Percentiles rank a stretch among this genome's conserved stretches.
phyloP scores from a whole-genome alignment of 2,888 invertebrate genomes.

The Arenicola marina region DNA sequence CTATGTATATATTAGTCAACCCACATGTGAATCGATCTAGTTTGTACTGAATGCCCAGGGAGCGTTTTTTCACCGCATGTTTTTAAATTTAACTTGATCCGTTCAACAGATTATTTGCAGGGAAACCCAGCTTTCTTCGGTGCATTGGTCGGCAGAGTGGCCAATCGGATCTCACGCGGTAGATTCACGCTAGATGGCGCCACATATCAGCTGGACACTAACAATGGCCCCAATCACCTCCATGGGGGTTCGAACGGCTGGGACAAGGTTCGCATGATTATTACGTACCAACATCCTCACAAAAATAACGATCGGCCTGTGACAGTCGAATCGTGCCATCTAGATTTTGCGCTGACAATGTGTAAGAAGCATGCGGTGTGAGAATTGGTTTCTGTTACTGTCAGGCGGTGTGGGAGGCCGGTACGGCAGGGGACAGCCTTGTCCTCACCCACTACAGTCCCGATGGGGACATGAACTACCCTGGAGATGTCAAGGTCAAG shows the following conservation, averaged over 20 bases:
- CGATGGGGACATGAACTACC: constrained; percentile 83
- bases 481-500: constrained; percentile 77
- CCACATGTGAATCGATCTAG: too few relatives aligned
- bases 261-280: constrained; percentile 6
- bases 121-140: constrained; percentile 87
- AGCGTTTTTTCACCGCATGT: too few relatives aligned
- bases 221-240: constrained; percentile 73
- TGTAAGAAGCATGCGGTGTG: too few relatives aligned
- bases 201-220: constrained; percentile 73
- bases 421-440: constrained; percentile 64
- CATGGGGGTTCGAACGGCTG: constrained; percentile 74
- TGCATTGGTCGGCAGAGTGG: constrained; percentile 83
- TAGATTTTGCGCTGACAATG: too few relatives aligned
- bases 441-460: constrained; percentile 76
- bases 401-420: constrained; percentile 71
- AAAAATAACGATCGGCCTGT: too few relatives aligned
- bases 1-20: too few relatives aligned
- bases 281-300: too few relatives aligned
- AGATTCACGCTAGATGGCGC: constrained; percentile 72
- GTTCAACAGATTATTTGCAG: too few relatives aligned
- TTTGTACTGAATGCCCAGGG: too few relatives aligned
- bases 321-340: too few relatives aligned
- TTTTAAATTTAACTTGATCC: too few relatives aligned
- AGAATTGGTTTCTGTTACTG: too few relatives aligned
- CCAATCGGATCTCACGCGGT: constrained; percentile 75